Evolutionary conservation across 2,113 vertebrate genomes (phyloP), one percentile per base, ranked within the genome.

Genomic region (Chrysochloris asiatica): DNA sequence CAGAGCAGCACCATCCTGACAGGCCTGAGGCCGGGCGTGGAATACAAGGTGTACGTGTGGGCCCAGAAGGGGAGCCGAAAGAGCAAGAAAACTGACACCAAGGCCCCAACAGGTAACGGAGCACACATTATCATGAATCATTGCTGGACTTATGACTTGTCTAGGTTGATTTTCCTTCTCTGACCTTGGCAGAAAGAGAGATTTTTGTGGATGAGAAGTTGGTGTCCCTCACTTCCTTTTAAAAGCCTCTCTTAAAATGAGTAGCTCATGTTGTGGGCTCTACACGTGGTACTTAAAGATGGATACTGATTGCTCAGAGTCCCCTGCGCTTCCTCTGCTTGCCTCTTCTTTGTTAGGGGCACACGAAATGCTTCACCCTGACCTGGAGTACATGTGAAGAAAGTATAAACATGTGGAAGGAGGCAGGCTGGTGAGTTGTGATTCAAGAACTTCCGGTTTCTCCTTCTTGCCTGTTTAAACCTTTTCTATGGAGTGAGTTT

Each of bases 41-140:
- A 98, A 82, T 98, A 98, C 92, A 96, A 75, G 41, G 95, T 98
- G 96, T 92, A 95, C 54, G 61, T 98, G 91, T 98, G 98, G 98
- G 97, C 98, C 73, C 67, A 97, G 88, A 98, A 97, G 93, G 98
- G 97, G 93, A 30, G 98, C 52, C 90, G 97, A 90, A 97, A 97
- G 77, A 98, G 97, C 91, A 95, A 50, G 85, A 98, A 97, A 95
- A 96, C 94, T 1, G 93, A 97, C 38, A 97, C 98, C 11, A 79
- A 94, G 83, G 97, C 98, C 50, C 95, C 97, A 50, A 98, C 98
- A 98, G 98, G 98, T 98, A 94, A 92, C 48, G 98, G 69, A 71
- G 81, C 38, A 8, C 1, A 2, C n/a, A 2, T 71, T 12, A 10
- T n/a, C 10, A 6, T 38, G 8, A 19, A 30, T n/a, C 47, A 3